Base-by-base conservation (phyloP, 23 tunicate species). In the Trididemnum miniatum region DNA sequence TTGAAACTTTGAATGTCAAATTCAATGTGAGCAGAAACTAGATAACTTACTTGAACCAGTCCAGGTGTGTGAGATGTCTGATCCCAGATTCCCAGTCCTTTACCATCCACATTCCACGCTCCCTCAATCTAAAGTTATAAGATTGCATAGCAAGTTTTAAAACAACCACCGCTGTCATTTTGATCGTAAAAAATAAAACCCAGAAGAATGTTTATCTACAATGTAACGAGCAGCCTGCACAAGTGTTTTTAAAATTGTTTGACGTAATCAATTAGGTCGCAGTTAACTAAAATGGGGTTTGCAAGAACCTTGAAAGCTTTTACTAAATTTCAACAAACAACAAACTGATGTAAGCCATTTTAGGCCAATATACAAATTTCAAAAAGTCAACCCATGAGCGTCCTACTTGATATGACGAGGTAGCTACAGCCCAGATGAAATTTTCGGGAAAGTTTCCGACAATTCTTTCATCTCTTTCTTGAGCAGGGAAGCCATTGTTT, bases 41-140 rank as follows among this genome's bases (percentile, higher is more conserved):
- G n/a, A n/a, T n/a, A n/a, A n/a, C 72, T 65, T 82, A 82, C 86
- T 49, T 28, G 28, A 22, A 90, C 83, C 32, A 90, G 51, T 36
- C 90, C 96, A 1, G 89, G 88, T 28, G 89, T 88, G 40, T 93
- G 98, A 15, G 98, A 80, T 0, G 98, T 93, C 71, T 76, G 74
- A 75, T 93, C 98, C 98, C 98, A 93, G 34, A 93, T 93, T 29
- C 93, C 84, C 1, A 84, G 35, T 20, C 93, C 98, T 62, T 93
- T 93, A 4, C 84, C 89, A 57, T 93, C 98, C 34, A 59, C 50
- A 32, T 75, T 73, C 93, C 93, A 93, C 9, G 82, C 98, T 32
- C 98, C 98, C 84, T 93, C 98, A 67, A 93, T 93, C 98, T 93
- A 62, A 22, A 62, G n/a, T 9, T n/a, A n/a, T n/a, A n/a, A n/a